phyloP scores from a whole-genome alignment of 2,888 invertebrate genomes.

The Drosophila mulleri region DNA sequence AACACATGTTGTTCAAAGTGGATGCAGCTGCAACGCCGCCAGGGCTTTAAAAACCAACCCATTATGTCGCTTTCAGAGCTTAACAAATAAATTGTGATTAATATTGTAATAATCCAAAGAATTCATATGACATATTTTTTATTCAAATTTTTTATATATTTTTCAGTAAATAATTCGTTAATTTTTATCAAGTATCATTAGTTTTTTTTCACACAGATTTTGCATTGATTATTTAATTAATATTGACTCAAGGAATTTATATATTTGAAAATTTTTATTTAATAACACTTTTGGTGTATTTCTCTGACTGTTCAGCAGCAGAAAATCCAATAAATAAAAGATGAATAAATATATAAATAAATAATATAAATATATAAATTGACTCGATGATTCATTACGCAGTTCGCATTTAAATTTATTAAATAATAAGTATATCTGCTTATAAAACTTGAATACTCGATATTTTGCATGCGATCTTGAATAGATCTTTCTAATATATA shows the following conservation, averaged over 20 bases:
- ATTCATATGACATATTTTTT: not conserved
- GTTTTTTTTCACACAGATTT: no score
- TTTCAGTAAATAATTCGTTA: not conserved
- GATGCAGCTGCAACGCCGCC: not conserved
- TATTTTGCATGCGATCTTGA: no score
- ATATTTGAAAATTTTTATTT: not conserved
- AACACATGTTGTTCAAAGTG: slow-evolving; percentile 37
- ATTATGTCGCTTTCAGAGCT: not conserved
- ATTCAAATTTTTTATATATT: not conserved
- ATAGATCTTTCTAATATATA: no score
- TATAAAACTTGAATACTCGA: no score
- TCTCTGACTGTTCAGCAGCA: no score
- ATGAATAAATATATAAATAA: no score
- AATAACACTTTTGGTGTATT: not conserved
- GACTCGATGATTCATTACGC: no score
- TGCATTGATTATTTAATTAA: slow-evolving; percentile 5
- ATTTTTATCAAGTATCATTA: no score
- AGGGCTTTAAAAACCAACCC: not conserved
- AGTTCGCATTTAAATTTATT: no score
- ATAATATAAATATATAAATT: no score
- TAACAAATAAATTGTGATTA: slow-evolving; percentile 2
- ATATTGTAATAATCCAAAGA: not conserved
- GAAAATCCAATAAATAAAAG: no score
- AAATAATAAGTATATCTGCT: no score
- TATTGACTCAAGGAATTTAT: not conserved